These are phyloP conservation scores for Limanda limanda DNA, from an alignment of 2,113 vertebrate species.

Conservation along the genomic window DNA sequence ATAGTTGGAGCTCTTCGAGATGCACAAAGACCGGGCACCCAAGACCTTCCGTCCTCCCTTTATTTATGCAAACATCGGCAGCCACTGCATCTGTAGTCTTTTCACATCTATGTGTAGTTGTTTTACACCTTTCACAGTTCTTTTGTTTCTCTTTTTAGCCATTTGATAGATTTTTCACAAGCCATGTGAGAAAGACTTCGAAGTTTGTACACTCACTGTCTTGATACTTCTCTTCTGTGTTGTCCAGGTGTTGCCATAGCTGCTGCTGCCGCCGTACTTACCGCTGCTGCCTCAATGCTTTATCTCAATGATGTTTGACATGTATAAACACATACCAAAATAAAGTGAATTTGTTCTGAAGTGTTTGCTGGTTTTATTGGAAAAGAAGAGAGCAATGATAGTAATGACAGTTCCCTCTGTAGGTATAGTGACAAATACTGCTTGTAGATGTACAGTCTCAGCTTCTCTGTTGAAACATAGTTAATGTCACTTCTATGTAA, in stretches of 20 bases:
- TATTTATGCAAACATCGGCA: too few species aligned
- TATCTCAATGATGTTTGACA: constrained; percentile 72
- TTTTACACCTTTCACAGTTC: too few species aligned
- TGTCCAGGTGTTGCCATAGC: constrained; percentile 76
- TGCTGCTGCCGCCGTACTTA: constrained; percentile 71
- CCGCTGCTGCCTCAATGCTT: constrained; percentile 75
- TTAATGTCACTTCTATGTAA: too few species aligned
- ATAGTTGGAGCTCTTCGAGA: not conserved
- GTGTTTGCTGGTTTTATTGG: constrained; percentile 7
- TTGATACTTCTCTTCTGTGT: constrained; percentile 32
- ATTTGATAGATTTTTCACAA: not conserved
- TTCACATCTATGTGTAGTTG: too few species aligned
- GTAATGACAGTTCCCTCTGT: not conserved
- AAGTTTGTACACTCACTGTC: not conserved
- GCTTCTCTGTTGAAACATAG: too few species aligned
- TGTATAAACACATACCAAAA: not conserved
- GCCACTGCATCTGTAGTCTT: too few species aligned
- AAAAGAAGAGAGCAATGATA: not conserved
- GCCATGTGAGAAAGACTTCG: not conserved
- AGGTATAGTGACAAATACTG: not conserved
- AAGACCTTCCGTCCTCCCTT: too few species aligned
- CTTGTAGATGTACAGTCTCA: too few species aligned
- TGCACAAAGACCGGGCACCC: too few species aligned
- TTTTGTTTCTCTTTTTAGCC: not conserved
- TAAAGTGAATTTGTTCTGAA: constrained; percentile 30